These are phyloP conservation scores for Rhingia campestris DNA, from an alignment of 2,888 invertebrate species.

Conservation along the genomic window DNA sequence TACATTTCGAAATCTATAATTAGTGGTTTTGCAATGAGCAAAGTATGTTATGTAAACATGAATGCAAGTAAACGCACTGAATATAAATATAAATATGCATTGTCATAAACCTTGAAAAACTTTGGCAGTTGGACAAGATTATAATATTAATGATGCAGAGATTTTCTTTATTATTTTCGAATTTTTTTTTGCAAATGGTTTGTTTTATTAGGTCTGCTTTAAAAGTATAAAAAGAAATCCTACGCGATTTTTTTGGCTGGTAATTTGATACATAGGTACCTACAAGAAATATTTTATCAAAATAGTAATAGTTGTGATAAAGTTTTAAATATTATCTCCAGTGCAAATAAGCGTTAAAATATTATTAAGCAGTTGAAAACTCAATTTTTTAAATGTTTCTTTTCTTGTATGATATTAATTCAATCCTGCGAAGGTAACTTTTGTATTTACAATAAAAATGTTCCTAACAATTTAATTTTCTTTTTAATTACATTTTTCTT, in stretches of 20 bases:
- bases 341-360: not conserved
- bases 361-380: constrained; percentile 31
- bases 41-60: constrained; percentile 37
- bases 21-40: constrained; percentile 49
- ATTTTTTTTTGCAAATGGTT: not conserved
- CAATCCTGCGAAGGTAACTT: constrained; percentile 16
- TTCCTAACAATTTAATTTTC: not conserved
- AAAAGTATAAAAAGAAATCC: not conserved
- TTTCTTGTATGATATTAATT: constrained; percentile 6
- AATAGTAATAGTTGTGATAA: not conserved
- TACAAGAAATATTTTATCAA: not conserved
- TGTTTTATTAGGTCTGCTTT: not conserved
- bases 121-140: constrained; percentile 59
- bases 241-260: not conserved
- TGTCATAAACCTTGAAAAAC: constrained; percentile 54
- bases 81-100: constrained; percentile 39
- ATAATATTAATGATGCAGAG: constrained; percentile 57
- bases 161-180: constrained; percentile 1
- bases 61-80: constrained; percentile 46
- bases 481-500: constrained; percentile 12
- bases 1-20: constrained; percentile 42
- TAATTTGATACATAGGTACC: constrained; percentile 31
- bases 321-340: not conserved
- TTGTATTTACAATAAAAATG: not conserved
- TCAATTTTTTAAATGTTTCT: constrained; percentile 8